Base-by-base conservation (phyloP, 2,888 invertebrate genomes). In the Sturmia bella region DNA sequence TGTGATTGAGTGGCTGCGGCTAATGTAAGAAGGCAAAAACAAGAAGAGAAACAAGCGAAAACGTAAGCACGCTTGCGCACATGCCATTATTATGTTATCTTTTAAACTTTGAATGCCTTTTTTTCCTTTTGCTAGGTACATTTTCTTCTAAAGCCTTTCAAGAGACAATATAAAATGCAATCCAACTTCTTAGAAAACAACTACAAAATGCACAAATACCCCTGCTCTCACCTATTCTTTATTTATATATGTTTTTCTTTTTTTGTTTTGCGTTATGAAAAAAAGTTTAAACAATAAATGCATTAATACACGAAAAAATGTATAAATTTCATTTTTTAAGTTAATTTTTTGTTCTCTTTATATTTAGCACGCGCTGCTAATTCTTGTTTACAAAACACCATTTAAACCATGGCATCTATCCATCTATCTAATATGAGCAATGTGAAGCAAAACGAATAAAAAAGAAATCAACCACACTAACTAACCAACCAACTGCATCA, bases 381-480 rank as follows among this genome's bases (percentile, higher is more conserved):
- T 83, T 80, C 84, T 84, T 80, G 84, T 84, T 84, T 84, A 81
- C 83, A 84, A 84, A 84, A 84, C 74, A 72, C 78, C 82, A 82
- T 82, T 82, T 82, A 82, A 78, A 75, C 78, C 82, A 82, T 82
- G 74, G 82, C 82, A 78, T 82, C 82, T 82, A 78, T 82, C 74
- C 70, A 82, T 75, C 78, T 74, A 74, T 54, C 74, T 56, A 74
- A 63, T 52, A 59, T 43, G 45, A 48, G 52, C 13, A 41, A 37
- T 45, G 45, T 7, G 43, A 61, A 41, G 43, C 41, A 52, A 37
- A 24, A 63, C 61, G 45, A 50, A 70, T 19, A 41, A 56, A 50
- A n/a, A 63, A 69, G 41, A 59, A 79, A 19, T 32, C 3, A 32
- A 7, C 32, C 32, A 54, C n/a, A 43, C 9, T 32, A 64, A 52